phyloP scores from a whole-genome alignment of 2,113 vertebrate genomes.

The Leptobrachium leishanense region DNA sequence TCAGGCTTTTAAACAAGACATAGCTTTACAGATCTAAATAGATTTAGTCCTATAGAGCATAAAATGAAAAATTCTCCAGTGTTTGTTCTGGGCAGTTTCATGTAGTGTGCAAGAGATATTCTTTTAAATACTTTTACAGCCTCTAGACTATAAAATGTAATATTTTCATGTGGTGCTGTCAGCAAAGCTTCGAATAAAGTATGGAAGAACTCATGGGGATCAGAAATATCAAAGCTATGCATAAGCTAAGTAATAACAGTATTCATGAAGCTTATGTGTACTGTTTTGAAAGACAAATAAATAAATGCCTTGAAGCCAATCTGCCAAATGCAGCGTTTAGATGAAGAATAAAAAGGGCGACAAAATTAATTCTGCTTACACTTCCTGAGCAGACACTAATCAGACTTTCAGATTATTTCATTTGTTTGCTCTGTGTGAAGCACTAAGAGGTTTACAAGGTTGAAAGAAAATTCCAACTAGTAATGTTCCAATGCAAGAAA shows the following conservation, averaged over 20 bases:
- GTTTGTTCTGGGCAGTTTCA: neutral
- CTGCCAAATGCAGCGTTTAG: constrained; percentile 32
- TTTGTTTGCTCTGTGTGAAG: neutral
- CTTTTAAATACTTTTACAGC: neutral
- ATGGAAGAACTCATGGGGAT: neutral
- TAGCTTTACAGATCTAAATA: neutral
- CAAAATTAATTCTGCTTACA: constrained; percentile 16
- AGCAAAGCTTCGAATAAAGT: neutral
- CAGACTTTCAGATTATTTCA: constrained; percentile 13
- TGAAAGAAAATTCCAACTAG: neutral
- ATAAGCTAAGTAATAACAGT: constrained; percentile 13
- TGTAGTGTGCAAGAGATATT: neutral
- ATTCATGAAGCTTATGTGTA: constrained; percentile 1
- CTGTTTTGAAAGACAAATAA: constrained; percentile 25
- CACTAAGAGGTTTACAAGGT: neutral
- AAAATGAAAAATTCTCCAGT: neutral
- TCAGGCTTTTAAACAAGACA: neutral
- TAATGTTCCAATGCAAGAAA: too few species aligned
- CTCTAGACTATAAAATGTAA: neutral
- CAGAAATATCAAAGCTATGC: neutral
- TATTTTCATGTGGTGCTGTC: neutral
- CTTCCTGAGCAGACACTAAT: neutral
- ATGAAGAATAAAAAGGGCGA: neutral
- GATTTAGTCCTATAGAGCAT: neutral
- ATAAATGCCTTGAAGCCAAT: neutral